Evolutionary conservation across 2,888 invertebrate genomes (phyloP), one percentile per base, ranked within the genome.

Genomic region (Cenopis cana): DNA sequence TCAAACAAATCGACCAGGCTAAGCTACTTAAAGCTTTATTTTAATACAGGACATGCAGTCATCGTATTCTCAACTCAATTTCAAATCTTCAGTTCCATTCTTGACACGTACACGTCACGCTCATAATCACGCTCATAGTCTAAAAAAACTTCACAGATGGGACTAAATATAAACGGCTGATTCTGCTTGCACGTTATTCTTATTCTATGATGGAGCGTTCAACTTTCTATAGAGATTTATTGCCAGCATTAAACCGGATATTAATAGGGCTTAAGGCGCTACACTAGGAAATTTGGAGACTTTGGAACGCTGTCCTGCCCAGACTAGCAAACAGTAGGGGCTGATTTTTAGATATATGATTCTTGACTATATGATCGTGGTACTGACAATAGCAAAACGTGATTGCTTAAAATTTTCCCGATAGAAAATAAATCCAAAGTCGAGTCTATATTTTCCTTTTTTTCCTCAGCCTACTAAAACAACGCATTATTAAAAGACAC

Each of bases 141-240:
- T 62, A 54, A 38, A 54, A n/a, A 64, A 29, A 33, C 61, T 36
- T 14, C 38, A 20, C 57, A 64, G 52, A 49, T 20, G n/a, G 52
- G 20, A 17, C 54, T 64, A 65, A 64, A 69, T 52, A 69, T 59
- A 69, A 41, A 17, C 57, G 14, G 18, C 29, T 29, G 50, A 52
- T 56, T 57, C 69, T 38, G 57, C 24, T 38, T 41, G 9, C 33
- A 49, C 17, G 66, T 41, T 57, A 68, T 72, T 52, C 38, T 64
- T 64, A 24, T 56, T 54, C 46, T 61, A 60, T 61, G 50, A 55
- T 73, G 59, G 57, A 75, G 20, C 41, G 46, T 56, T 74, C 52
- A 29, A 70, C 78, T 76, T 76, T 77, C 74, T 69, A 56, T 54
- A 56, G 61, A 77, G 73, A 80, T 77, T 76, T 77, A 79, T 76